Conservation (phyloP, 2,797 vertebrate genomes). For the Eremophila alpestris region DNA sequence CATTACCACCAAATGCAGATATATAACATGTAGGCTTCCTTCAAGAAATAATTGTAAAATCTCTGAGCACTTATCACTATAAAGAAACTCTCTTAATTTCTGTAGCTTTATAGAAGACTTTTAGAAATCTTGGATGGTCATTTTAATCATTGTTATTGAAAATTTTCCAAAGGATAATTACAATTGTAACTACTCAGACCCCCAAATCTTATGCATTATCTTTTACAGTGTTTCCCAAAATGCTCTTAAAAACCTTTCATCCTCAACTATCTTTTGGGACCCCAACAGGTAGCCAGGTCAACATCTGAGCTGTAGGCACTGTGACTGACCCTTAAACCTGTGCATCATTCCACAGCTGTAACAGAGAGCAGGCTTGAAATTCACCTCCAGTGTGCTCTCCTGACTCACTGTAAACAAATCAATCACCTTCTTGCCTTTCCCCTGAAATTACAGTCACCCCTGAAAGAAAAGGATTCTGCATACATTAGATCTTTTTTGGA, state of each 20-base stretch:
- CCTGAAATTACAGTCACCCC: constrained; percentile 7
- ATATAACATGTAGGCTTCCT: not conserved
- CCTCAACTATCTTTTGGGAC: not conserved
- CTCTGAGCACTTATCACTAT: not conserved
- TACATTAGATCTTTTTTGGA: not conserved
- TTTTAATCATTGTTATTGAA: not conserved
- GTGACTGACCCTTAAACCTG: not conserved
- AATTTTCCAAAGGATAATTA: not conserved
- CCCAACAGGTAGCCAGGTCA: not conserved
- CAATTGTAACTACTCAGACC: not conserved
- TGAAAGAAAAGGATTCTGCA: constrained; percentile 11
- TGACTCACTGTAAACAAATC: constrained; percentile 7
- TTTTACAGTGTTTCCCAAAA: not conserved
- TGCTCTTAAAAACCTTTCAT: not conserved
- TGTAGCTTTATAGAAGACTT: not conserved
- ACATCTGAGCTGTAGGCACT: not conserved
- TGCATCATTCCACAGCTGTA: not conserved
- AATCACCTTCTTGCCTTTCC: not conserved
- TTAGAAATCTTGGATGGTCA: not conserved
- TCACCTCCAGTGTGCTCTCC: not conserved
- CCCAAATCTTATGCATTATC: accelerated
- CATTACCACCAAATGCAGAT: not conserved
- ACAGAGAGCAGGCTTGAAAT: not conserved
- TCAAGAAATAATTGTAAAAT: not conserved
- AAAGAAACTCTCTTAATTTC: not conserved